Evolutionary conservation across 1,140 invertebrate genomes (phyloP).

Genomic region (Antheraea pernyi): DNA sequence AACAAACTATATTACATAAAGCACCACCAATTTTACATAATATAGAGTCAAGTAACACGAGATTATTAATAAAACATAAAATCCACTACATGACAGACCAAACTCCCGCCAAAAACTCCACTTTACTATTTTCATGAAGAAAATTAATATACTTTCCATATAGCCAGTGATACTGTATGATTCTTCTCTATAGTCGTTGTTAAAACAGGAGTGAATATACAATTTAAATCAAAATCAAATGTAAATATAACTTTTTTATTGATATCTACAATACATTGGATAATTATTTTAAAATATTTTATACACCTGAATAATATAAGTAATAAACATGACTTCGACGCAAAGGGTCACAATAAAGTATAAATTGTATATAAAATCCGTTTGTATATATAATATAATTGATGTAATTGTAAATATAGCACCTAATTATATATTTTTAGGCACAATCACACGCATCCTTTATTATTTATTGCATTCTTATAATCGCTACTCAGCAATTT

Average conservation of each 20-base stretch:
- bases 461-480: too few relatives aligned
- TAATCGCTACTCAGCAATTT: too few relatives aligned
- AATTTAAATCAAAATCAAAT: conserved; percentile 6
- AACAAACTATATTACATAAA: too few relatives aligned
- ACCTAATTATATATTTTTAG: conserved; percentile 25
- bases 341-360: not conserved
- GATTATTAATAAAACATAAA: too few relatives aligned
- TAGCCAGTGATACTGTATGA: too few relatives aligned
- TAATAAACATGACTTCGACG: conserved; percentile 69
- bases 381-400: not conserved
- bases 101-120: too few relatives aligned
- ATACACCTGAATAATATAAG: conserved; percentile 50
- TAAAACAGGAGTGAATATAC: not conserved
- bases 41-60: too few relatives aligned
- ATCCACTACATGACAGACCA: too few relatives aligned
- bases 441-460: too few relatives aligned
- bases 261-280: conserved; percentile 69
- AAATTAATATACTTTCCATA: too few relatives aligned
- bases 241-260: conserved; percentile 63
- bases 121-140: too few relatives aligned
- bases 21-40: too few relatives aligned
- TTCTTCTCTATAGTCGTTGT: not conserved
- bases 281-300: conserved; percentile 60
- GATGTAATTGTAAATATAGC: conserved; percentile 44
- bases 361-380: not conserved